Evolutionary conservation across 2,888 invertebrate species (phyloP), one percentile per base, ranked within the genome.

Genomic region (Eurois occulta): DNA sequence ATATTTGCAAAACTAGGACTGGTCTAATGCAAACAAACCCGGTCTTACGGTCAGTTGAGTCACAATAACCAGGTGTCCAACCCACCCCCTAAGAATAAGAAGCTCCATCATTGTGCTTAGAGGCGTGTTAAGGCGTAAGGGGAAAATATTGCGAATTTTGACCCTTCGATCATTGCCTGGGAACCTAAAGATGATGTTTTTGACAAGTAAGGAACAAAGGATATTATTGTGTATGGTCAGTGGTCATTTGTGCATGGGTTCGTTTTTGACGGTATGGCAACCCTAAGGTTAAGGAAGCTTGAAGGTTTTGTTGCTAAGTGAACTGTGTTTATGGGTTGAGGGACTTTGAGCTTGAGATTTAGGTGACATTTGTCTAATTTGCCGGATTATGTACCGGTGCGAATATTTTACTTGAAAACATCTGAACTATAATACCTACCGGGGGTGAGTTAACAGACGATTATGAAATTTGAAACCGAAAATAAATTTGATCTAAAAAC

Each of bases 31-130:
- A 94, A 94, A 95, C 94, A 95, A 91, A 92, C 91, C 91, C 43
- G 43, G 62, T 46, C 93, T 93, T 93, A 95, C 94, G 96, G 96
- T 96, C 96, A 96, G 96, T 95, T 94, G 95, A 88, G 84, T 92
- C 91, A 94, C 94, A 95, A 95, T 94, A 93, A 92, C 94, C 94
- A 89, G 96, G 96, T 91, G 90, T 84, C 84, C 83, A 94, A 95
- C 93, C 91, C 95, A 95, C 96, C 96, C 96, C 94, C 93, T 92
- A 94, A 94, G 92, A 74, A 92, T 92, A 94, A 94, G 92, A 78
- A 92, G 90, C 93, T 95, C 93, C 93, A 93, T 86, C 89, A 90
- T 95, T 95, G 95, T 95, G 83, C 75, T 82, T 81, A 92, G 87
- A 94, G 96, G 96, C 96, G 96, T 94, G 93, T 88, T 90, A 88